phyloP scores from a whole-genome alignment of 2,113 vertebrate genomes.

The Crotophaga sulcirostris region DNA sequence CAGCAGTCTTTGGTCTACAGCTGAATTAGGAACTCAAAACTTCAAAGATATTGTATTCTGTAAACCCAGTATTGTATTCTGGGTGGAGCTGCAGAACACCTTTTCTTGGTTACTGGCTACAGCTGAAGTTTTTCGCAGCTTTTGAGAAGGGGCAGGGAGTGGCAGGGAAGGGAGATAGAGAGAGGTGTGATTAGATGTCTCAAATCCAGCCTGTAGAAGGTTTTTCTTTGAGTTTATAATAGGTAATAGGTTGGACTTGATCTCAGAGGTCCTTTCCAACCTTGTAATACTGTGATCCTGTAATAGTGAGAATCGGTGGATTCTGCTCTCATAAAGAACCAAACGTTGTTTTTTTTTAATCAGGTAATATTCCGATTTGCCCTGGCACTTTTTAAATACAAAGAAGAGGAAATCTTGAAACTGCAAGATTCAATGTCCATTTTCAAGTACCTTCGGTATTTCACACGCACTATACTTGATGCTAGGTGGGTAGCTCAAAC shows the following conservation, averaged over 20 bases:
- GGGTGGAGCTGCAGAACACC: background rate
- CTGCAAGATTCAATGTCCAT: slow-evolving; percentile 89
- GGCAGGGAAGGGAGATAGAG: background rate
- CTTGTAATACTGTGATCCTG: too few relatives aligned
- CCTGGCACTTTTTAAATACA: slow-evolving; percentile 93
- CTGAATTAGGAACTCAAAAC: background rate
- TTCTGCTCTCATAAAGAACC: background rate
- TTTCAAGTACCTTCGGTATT: slow-evolving; percentile 94
- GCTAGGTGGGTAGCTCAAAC: slow-evolving; percentile 78
- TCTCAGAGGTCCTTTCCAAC: too few relatives aligned
- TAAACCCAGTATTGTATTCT: background rate
- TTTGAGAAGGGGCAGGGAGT: background rate
- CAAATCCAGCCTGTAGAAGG: background rate
- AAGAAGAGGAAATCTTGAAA: slow-evolving; percentile 95
- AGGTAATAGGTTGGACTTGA: too few relatives aligned
- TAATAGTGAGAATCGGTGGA: background rate
- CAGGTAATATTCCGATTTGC: slow-evolving; percentile 97
- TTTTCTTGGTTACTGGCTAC: background rate
- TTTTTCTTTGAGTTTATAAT: background rate
- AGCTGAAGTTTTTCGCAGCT: background rate
- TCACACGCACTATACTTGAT: slow-evolving; percentile 91
- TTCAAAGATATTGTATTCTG: background rate
- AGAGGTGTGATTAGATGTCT: background rate
- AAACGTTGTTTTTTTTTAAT: background rate
- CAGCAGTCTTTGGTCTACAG: background rate